A percentile compares a stretch with the other conserved stretches of the same genome.
These are phyloP conservation scores for Linepithema humile DNA, from an alignment of 1,140 invertebrate species.

Conservation along the genomic window DNA sequence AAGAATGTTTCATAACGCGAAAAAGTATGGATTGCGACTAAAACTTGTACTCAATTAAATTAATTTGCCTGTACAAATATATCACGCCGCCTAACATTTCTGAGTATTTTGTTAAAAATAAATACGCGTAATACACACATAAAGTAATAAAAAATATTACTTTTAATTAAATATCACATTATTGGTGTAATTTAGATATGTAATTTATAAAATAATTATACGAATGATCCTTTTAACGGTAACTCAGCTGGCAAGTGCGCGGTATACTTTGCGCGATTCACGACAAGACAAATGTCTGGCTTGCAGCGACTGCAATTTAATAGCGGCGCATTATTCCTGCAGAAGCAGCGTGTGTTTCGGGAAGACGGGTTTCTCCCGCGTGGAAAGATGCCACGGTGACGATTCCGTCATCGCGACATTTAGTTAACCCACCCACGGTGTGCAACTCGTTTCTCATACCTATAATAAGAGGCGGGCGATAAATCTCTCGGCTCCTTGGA, in stretches of 20 bases:
- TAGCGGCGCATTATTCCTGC: slow-evolving; percentile 7
- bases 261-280: background rate
- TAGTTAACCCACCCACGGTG: slow-evolving; percentile 69
- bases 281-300: slow-evolving; percentile 17
- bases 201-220: background rate
- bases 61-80: background rate
- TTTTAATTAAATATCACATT: background rate
- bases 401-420: slow-evolving; percentile 45
- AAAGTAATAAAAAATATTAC: background rate
- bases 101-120: background rate
- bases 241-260: background rate
- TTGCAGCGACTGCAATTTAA: background rate
- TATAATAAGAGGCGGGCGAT: slow-evolving; percentile 74
- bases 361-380: slow-evolving; percentile 2
- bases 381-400: background rate
- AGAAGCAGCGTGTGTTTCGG: slow-evolving; percentile 6
- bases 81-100: background rate
- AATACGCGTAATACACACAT: background rate
- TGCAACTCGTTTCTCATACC: slow-evolving; percentile 63
- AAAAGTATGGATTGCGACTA: background rate
- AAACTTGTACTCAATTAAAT: background rate
- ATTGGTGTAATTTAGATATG: background rate
- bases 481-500: slow-evolving; percentile 74
- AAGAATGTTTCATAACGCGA: background rate
- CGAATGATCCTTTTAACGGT: background rate